Percentiles rank a stretch among this genome's conserved stretches.
Evolutionary conservation across 2,888 invertebrate genomes (phyloP).

Genomic region (Pachydiplax longipennis): DNA sequence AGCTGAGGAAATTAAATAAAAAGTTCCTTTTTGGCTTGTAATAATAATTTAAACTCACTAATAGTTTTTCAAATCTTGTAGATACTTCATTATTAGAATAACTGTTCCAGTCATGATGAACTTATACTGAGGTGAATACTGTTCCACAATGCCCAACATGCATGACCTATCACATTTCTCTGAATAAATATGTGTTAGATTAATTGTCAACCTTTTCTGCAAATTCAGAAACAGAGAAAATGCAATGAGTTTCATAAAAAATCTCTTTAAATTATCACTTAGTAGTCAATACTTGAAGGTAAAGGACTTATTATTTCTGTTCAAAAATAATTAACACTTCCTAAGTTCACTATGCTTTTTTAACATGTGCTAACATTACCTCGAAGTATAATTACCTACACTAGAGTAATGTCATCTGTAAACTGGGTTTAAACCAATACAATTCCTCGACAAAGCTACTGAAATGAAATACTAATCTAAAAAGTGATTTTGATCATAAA

Average conservation of each 20-base stretch:
- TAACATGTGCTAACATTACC: slow-evolving; percentile 35
- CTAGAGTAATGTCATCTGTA: slow-evolving; percentile 6
- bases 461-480: background rate
- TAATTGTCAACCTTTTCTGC: slow-evolving; percentile 10
- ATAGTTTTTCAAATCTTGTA: slow-evolving; percentile 6
- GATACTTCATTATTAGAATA: slow-evolving; percentile 22
- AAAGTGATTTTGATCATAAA: background rate
- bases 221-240: slow-evolving; percentile 40
- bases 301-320: slow-evolving; percentile 28
- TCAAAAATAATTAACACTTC: slow-evolving; percentile 30
- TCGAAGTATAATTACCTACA: background rate
- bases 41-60: slow-evolving; percentile 15
- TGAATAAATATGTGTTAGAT: slow-evolving; percentile 32
- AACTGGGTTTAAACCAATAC: background rate
- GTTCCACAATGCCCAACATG: slow-evolving; percentile 34
- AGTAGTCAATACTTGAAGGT: slow-evolving; percentile 35
- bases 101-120: slow-evolving; percentile 37
- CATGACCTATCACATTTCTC: slow-evolving; percentile 40
- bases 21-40: background rate
- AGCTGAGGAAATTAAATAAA: background rate
- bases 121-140: slow-evolving; percentile 42
- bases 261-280: slow-evolving; percentile 37
- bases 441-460: slow-evolving; percentile 2
- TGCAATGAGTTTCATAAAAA: slow-evolving; percentile 12
- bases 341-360: slow-evolving; percentile 39